A percentile compares a stretch with the other conserved stretches of the same genome.
These are phyloP conservation scores for Lochmaea crataegi DNA, from an alignment of 2,888 invertebrate genomes.

Conservation along the genomic window DNA sequence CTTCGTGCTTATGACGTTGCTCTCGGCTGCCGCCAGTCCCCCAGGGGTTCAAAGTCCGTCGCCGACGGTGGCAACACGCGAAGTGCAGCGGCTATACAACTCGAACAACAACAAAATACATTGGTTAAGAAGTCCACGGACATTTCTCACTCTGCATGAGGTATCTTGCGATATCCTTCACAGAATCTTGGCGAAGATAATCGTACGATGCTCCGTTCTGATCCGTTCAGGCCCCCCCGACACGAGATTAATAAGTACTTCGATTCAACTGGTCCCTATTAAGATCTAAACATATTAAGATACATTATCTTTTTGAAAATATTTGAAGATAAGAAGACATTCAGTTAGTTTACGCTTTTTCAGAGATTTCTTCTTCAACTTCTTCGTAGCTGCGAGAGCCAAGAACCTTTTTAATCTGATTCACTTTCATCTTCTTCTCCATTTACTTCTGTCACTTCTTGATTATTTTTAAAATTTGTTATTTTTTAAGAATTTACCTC, in stretches of 20 bases:
- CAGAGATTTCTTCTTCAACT: neutral
- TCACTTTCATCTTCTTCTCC: too few species aligned
- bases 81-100: slow-evolving; percentile 45
- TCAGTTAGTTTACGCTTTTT: too few species aligned
- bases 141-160: slow-evolving; percentile 53
- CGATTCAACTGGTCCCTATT: neutral
- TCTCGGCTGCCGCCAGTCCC: slow-evolving; percentile 17
- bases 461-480: neutral
- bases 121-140: slow-evolving; percentile 44
- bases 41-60: slow-evolving; percentile 46
- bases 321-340: neutral
- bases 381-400: neutral
- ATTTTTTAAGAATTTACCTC: neutral
- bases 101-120: slow-evolving; percentile 46
- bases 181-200: slow-evolving; percentile 45
- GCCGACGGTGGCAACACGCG: slow-evolving; percentile 50
- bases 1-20: neutral
- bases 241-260: slow-evolving; percentile 48
- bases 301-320: neutral
- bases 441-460: too few species aligned
- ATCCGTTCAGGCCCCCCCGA: slow-evolving; percentile 43
- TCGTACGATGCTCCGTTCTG: slow-evolving; percentile 35
- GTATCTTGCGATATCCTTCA: slow-evolving; percentile 44
- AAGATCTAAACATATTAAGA: slow-evolving; percentile 2
- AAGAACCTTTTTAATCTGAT: neutral